Base-by-base conservation (phyloP, 1,140 invertebrate species). In the Zaprionus taronus region DNA sequence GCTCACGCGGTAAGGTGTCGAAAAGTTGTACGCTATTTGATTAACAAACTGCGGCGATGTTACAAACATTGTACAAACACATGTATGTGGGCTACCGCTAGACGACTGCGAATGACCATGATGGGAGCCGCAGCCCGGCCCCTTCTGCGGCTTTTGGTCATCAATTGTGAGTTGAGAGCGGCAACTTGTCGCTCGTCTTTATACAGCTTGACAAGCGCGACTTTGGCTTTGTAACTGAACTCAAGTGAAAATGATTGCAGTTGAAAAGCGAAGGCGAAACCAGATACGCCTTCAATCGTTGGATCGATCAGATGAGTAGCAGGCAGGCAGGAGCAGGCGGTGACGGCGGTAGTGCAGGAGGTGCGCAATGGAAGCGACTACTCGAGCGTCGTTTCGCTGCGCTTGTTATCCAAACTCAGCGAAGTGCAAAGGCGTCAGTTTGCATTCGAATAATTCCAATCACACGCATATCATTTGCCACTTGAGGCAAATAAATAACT, bases 401-500 rank as follows among this genome's bases (percentile, higher is more conserved):
- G 65, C 57, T 74, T 60, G 61, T 67, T 44, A 60, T 47, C n/a
- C 68, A 34, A 55, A 68, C 74, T 66, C 72, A 86, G 72, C 78
- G 63, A 81, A 87, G 83, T 87, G 83, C 81, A 87, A 87, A 87
- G 83, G 83, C 83, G 83, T 87, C 83, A 87, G 72, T 67, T 89
- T 87, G 81, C 81, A 81, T 90, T 79, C 69, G 72, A 84, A 74
- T 81, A 83, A 89, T 81, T 84, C 75, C 85, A 79, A 84, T 89
- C 84, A 81, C 84, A 89, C 84, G 84, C 84, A 79, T 89, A 90
- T 89, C 85, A 83, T 77, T 87, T 79, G 84, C 78, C 83, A 86
- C 79, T 86, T 77, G 34, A 81, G 66, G 28, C 60, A 47, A 79
- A 55, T 63, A 83, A 83, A 69, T 75, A 75, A 64, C 49, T 49